Percentiles rank a stretch among this genome's conserved stretches.
phyloP scores from a whole-genome alignment of 2,113 vertebrate genomes.

The Romanogobio albipinnatus region DNA sequence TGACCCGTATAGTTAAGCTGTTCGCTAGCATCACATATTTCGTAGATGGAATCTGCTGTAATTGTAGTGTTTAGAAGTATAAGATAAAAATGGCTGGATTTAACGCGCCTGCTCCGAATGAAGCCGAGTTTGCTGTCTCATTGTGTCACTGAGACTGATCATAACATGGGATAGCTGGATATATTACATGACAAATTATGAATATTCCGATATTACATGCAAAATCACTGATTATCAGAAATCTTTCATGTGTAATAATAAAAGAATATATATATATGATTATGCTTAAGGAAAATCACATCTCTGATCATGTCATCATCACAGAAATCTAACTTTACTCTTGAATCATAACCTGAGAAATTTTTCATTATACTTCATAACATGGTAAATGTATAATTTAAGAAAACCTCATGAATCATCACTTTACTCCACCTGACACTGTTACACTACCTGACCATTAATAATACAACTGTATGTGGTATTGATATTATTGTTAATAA shows the following conservation, averaged over 20 bases:
- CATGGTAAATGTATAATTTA: background rate
- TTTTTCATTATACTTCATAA: background rate
- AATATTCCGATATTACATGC: background rate
- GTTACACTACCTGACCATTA: background rate
- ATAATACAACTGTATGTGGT: background rate
- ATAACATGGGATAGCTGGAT: background rate
- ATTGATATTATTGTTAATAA: background rate
- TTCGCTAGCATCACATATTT: background rate
- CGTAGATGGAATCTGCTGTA: background rate
- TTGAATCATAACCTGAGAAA: background rate
- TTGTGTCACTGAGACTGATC: conserved; percentile 60
- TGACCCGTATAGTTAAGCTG: background rate
- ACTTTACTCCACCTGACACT: background rate
- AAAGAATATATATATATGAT: background rate
- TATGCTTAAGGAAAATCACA: background rate
- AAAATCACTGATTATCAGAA: background rate
- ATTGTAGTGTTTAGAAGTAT: background rate
- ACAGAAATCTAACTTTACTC: background rate
- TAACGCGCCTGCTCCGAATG: background rate
- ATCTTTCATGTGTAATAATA: background rate
- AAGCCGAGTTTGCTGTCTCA: conserved; percentile 79
- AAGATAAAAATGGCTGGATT: background rate
- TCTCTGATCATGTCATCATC: background rate
- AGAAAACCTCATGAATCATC: background rate
- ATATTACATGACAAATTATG: background rate